Percentiles rank a stretch among this genome's conserved stretches.
phyloP scores from a whole-genome alignment of 2,113 vertebrate genomes.

The Colistium nudipinnis region DNA sequence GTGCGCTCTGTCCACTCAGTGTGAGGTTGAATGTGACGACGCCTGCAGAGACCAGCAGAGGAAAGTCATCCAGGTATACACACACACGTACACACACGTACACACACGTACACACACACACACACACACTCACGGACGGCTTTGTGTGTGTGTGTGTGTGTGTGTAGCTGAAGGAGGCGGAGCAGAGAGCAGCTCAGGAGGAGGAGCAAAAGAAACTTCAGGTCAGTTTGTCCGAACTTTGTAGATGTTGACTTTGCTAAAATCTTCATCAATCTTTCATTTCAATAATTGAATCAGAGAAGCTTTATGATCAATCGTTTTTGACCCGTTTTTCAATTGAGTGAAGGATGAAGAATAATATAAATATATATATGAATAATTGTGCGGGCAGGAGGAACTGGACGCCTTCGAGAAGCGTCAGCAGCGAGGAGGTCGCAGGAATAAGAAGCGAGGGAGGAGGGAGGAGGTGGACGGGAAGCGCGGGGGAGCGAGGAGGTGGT shows the following conservation, averaged over 20 bases:
- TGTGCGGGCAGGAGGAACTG: constrained; percentile 87
- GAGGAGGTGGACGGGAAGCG: constrained; percentile 70
- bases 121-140: constrained; percentile 2
- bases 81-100: constrained; percentile 6
- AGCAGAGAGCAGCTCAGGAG: constrained; percentile 87
- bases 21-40: constrained; percentile 85
- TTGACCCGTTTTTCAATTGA: too few species aligned
- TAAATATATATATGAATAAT: too few species aligned
- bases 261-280: too few species aligned
- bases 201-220: constrained; percentile 91
- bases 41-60: constrained; percentile 88
- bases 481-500: constrained; percentile 72
- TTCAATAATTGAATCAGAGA: too few species aligned
- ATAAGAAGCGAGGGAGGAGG: constrained; percentile 86
- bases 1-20: constrained; percentile 82
- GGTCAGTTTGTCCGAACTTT: constrained; percentile 76
- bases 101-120: constrained; percentile 16
- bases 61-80: constrained; percentile 88
- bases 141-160: constrained; percentile 37
- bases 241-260: neutral
- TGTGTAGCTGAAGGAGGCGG: constrained; percentile 89
- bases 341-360: too few species aligned
- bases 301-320: too few species aligned
- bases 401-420: constrained; percentile 95
- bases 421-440: constrained; percentile 86